Evolutionary conservation across 2,113 vertebrate species (phyloP), one percentile per base, ranked within the genome.

Genomic region (Ammodytes dubius): DNA sequence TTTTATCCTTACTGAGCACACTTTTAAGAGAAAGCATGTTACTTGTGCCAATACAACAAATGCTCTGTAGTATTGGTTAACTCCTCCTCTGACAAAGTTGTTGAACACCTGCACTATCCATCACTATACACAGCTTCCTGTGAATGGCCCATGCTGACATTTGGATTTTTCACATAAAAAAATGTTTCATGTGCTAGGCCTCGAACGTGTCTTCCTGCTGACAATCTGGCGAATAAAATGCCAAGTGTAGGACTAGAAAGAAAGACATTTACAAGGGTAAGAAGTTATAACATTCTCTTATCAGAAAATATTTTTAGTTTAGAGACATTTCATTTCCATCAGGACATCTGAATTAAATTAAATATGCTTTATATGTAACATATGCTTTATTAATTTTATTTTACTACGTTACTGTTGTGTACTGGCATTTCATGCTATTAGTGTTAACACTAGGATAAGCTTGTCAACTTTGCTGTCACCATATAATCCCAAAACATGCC

Each of bases 21-120:
- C 74, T 70, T 88, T 83, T 47, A 81, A 52, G 58, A 78, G 79
- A 79, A 88, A 86, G 70, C 79, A 87, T 89, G 74, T 83, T 72
- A 58, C 66, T 86, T 88, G 93, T 94, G 93, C 93, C 93, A 93
- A 93, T 88, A 89, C 87, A 88, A 70, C 68, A 71, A 79, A 69
- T 83, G 54, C 74, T 76, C 71, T 81, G 65, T 83, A 91, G 80
- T 79, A 88, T 87, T 84, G 86, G 86, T 91, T 85, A 74, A 71
- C 47, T 69, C 67, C 63, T 59, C 59, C 35, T 57, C 72, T 66
- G 60, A 87, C 27, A 59, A 70, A 68, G 47, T 63, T 49, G 81
- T 39, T 75, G 46, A 88, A 72, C 59, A 83, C 67, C 42, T 77
- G 60, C 73, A 83, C 68, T 27, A 72, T 64, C 27, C 27, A n/a